Evolutionary conservation across 2,113 vertebrate genomes (phyloP).

Genomic region (Sprattus sprattus): DNA sequence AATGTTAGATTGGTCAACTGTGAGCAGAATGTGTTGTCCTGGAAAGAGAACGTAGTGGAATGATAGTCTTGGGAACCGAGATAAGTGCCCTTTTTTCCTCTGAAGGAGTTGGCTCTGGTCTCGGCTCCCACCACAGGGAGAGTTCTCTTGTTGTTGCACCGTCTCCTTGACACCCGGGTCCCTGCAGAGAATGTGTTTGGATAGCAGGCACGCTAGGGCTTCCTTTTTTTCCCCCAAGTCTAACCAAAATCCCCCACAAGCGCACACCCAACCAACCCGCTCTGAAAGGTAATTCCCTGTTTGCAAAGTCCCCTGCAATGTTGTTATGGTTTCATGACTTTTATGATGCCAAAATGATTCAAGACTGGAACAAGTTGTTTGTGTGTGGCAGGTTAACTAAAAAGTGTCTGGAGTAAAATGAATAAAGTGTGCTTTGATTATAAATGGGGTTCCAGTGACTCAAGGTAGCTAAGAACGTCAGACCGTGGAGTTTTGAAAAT

Average conservation of each 20-base stretch:
- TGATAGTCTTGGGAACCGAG: neutral
- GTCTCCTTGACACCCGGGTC: slow-evolving; percentile 70
- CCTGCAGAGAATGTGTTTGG: slow-evolving; percentile 64
- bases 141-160: slow-evolving; percentile 51
- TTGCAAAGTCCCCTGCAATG: slow-evolving; percentile 23
- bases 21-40: neutral
- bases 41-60: neutral
- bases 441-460: neutral
- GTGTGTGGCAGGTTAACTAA: neutral
- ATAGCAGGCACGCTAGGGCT: slow-evolving; percentile 44
- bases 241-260: too few relatives aligned
- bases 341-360: slow-evolving; percentile 25
- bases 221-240: neutral
- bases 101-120: slow-evolving; percentile 45
- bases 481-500: neutral
- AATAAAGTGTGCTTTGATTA: neutral
- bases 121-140: slow-evolving; percentile 48
- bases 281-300: slow-evolving; percentile 50
- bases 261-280: slow-evolving; percentile 31
- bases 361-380: neutral
- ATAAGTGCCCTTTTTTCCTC: slow-evolving; percentile 29
- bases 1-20: neutral
- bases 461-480: neutral
- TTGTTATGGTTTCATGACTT: slow-evolving; percentile 29
- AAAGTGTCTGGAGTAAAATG: neutral